Evolutionary conservation across 2,113 vertebrate species (phyloP).

Genomic region (Siphamia tubifer): DNA sequence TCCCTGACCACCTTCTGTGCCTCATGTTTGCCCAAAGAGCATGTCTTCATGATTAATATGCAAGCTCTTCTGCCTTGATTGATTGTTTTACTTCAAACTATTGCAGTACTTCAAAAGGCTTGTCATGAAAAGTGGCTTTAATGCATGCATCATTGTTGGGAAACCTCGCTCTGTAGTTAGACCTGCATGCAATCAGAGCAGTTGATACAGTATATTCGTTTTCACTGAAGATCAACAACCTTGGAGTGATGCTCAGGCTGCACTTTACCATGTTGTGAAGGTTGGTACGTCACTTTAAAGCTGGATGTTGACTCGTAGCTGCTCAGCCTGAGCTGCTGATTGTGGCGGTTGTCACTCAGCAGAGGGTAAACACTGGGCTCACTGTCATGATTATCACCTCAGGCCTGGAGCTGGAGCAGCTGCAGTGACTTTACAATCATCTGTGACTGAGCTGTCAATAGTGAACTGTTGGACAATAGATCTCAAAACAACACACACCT

Average conservation of each 20-base stretch:
- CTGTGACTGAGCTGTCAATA: background rate
- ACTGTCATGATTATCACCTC: slow-evolving; percentile 23
- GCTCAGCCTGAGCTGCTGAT: slow-evolving; percentile 30
- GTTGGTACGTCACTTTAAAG: background rate
- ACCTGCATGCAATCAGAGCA: background rate
- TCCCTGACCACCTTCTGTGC: background rate
- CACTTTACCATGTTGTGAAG: background rate
- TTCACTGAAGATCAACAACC: background rate
- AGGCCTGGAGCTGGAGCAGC: slow-evolving; percentile 8
- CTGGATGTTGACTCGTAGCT: slow-evolving; percentile 15
- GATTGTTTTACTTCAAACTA: background rate
- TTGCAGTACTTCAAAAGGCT: background rate
- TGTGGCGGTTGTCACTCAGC: slow-evolving; percentile 46
- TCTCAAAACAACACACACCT: background rate
- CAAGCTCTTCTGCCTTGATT: background rate
- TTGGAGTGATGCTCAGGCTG: slow-evolving; percentile 13
- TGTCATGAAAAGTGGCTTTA: background rate
- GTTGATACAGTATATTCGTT: background rate
- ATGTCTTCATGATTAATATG: background rate
- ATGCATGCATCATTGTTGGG: background rate
- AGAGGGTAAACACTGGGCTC: slow-evolving; percentile 29
- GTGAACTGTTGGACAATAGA: background rate
- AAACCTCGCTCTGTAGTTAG: background rate
- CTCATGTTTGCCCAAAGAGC: background rate
- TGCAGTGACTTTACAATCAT: background rate